phyloP scores from a whole-genome alignment of 2,797 vertebrate genomes.

The Potorous gilbertii region DNA sequence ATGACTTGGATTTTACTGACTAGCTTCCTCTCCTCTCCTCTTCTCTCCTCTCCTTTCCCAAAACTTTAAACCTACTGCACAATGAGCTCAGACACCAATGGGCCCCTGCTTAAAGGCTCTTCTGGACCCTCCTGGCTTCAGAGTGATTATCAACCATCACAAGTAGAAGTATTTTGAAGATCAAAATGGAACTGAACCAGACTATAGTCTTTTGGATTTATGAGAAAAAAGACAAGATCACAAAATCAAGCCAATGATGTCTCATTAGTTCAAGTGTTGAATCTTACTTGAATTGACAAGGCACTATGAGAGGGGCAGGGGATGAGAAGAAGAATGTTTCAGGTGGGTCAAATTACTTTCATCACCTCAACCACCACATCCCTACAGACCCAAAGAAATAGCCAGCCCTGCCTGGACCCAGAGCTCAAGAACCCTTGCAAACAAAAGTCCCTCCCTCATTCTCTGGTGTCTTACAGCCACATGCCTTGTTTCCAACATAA shows the following conservation, averaged over 20 bases:
- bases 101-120: too few relatives aligned
- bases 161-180: slow-evolving; percentile 60
- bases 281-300: neutral
- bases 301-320: neutral
- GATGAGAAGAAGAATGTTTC: neutral
- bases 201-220: neutral
- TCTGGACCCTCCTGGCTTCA: too few relatives aligned
- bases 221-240: slow-evolving; percentile 24
- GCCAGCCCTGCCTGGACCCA: neutral
- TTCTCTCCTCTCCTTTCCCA: too few relatives aligned
- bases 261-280: slow-evolving; percentile 19
- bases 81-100: too few relatives aligned
- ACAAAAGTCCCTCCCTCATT: too few relatives aligned
- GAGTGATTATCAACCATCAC: slow-evolving; percentile 63
- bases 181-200: neutral
- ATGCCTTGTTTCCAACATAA: neutral
- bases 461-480: neutral
- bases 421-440: neutral
- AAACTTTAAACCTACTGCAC: too few relatives aligned
- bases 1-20: too few relatives aligned
- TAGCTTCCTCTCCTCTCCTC: too few relatives aligned
- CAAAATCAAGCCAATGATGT: neutral
- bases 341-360: neutral
- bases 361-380: neutral
- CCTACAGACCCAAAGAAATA: neutral